Evolutionary conservation across 2,888 invertebrate genomes (phyloP).

Genomic region (Calameuta idolon): DNA sequence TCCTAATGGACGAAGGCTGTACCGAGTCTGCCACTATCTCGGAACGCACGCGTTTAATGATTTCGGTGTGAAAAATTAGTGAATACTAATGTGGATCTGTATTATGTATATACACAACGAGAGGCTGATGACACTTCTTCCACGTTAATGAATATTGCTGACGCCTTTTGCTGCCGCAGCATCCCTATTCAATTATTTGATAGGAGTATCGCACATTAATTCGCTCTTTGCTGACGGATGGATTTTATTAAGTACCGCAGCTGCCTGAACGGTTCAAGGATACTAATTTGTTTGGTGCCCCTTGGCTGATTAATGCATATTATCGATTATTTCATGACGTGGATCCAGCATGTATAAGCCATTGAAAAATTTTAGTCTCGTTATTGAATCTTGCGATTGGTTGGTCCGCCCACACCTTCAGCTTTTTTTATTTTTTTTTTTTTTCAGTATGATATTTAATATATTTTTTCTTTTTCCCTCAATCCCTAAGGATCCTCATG

Average conservation of each 20-base stretch:
- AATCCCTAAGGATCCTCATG: slow-evolving; percentile 16
- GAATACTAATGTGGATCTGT: not conserved
- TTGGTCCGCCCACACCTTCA: not conserved
- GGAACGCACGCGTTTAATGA: not conserved
- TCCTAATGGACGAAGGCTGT: not conserved
- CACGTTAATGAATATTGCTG: not conserved
- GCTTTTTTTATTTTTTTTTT: not conserved
- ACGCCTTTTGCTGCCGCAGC: not conserved
- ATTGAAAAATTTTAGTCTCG: not conserved
- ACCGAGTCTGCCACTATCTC: not conserved
- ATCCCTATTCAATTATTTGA: not conserved
- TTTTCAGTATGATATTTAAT: not conserved
- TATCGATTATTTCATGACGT: not conserved
- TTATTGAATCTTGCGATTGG: not conserved
- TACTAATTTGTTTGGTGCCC: not conserved
- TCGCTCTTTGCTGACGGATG: not conserved
- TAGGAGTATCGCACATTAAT: not conserved
- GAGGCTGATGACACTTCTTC: not conserved
- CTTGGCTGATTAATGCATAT: not conserved
- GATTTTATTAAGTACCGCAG: not conserved
- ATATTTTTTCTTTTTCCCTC: not conserved
- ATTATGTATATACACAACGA: not conserved
- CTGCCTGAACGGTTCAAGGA: not conserved
- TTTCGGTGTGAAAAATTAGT: not conserved
- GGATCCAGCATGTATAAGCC: not conserved